These are phyloP conservation scores for Setipinna tenuifilis DNA, from an alignment of 2,797 vertebrate species.

Conservation along the genomic window DNA sequence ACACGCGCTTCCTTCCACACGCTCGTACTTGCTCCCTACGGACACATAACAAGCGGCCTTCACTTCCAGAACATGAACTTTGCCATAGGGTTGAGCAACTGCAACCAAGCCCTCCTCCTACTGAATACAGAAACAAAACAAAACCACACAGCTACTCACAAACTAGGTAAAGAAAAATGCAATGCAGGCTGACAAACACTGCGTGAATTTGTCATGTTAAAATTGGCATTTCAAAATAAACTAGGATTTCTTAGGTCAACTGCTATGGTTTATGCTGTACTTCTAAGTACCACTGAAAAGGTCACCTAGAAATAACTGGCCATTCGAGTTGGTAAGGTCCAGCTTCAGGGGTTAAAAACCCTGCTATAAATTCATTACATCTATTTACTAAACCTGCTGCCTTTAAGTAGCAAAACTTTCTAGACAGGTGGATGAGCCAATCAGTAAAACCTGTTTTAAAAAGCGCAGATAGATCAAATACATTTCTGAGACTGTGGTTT, in stretches of 20 bases:
- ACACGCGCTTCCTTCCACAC: neutral
- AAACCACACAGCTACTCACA: neutral
- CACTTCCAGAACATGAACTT: neutral
- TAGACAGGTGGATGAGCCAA: too few relatives aligned
- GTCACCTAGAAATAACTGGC: neutral
- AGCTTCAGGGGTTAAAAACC: too few relatives aligned
- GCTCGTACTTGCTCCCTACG: neutral
- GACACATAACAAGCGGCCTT: neutral
- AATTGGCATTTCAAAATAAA: too few relatives aligned
- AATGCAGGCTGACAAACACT: neutral
- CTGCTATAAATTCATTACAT: too few relatives aligned
- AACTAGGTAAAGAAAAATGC: neutral
- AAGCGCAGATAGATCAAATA: too few relatives aligned
- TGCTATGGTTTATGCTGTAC: neutral
- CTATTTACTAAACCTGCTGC: too few relatives aligned
- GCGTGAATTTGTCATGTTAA: too few relatives aligned
- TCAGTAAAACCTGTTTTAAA: too few relatives aligned
- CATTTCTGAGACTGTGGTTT: too few relatives aligned
- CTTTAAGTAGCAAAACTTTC: too few relatives aligned
- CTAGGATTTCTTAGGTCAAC: neutral
- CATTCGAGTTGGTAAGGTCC: neutral
- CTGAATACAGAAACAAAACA: neutral
- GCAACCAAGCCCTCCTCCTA: neutral
- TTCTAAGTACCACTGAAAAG: neutral
- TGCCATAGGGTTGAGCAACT: neutral